Evolutionary conservation across 2,797 vertebrate species (phyloP).

Genomic region (Diglossa cyanea): DNA sequence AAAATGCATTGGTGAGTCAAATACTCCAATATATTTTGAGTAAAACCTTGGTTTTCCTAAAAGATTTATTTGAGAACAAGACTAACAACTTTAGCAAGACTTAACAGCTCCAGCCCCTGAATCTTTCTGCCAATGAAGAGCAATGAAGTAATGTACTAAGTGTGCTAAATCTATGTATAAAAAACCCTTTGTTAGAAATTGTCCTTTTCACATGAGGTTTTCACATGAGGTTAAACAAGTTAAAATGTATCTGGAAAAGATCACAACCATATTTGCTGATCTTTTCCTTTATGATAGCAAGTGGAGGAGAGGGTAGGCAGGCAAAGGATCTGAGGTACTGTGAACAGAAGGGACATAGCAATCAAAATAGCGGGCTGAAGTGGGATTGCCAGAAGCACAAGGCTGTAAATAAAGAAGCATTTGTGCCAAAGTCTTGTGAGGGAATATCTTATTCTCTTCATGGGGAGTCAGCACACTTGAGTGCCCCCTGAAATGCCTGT

Average conservation of each 20-base stretch:
- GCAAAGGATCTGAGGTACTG: background rate
- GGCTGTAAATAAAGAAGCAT: background rate
- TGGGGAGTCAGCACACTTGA: background rate
- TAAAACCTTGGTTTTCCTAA: background rate
- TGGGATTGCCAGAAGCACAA: background rate
- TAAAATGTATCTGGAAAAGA: background rate
- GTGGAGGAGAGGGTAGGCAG: background rate
- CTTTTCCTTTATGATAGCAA: background rate
- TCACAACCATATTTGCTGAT: background rate
- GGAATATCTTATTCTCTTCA: background rate
- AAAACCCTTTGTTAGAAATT: background rate
- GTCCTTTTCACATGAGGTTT: background rate
- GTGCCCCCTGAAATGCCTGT: background rate
- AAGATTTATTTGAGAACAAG: background rate
- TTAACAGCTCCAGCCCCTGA: background rate
- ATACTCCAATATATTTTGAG: background rate
- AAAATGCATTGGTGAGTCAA: background rate
- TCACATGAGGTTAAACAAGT: background rate
- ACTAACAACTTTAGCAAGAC: background rate
- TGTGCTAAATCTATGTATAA: background rate
- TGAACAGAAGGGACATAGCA: background rate
- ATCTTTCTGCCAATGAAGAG: background rate
- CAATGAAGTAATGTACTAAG: background rate
- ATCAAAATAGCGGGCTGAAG: background rate
- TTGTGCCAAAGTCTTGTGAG: background rate